Conservation (phyloP, 92 coral and sea anemone genomes). For the Phymanthus crucifer region DNA sequence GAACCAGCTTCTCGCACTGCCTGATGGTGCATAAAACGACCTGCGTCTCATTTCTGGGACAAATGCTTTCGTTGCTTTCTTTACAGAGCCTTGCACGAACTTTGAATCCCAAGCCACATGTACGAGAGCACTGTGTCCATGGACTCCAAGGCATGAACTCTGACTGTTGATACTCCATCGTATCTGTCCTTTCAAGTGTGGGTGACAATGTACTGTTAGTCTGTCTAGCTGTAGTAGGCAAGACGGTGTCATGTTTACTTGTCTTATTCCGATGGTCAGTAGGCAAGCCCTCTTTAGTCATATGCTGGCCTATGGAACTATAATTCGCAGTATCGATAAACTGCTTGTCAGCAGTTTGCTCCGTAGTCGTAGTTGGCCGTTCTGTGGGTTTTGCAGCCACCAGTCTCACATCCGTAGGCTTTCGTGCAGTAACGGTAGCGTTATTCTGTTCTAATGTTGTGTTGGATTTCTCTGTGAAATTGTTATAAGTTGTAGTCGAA, state of each 20-base stretch:
- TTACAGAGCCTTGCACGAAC: slow-evolving; percentile 74
- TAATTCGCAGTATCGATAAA: background rate
- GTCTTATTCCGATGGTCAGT: background rate
- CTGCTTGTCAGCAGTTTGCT: background rate
- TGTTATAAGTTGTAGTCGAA: too few relatives aligned
- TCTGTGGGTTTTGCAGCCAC: background rate
- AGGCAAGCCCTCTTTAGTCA: background rate
- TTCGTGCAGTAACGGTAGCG: background rate
- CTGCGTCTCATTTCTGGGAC: slow-evolving; percentile 53
- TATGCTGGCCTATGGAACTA: background rate
- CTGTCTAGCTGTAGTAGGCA: background rate
- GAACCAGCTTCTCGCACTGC: slow-evolving; percentile 53
- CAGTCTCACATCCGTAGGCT: background rate
- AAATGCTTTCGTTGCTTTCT: slow-evolving; percentile 22
- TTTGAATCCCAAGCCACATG: slow-evolving; percentile 85
- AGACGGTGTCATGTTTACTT: background rate
- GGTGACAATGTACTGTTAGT: background rate
- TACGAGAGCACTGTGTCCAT: slow-evolving; percentile 83
- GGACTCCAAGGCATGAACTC: slow-evolving; percentile 57
- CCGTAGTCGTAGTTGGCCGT: background rate
- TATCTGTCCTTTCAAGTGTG: background rate
- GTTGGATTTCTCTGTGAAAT: background rate
- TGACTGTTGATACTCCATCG: background rate
- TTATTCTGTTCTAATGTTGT: background rate
- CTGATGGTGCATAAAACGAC: slow-evolving; percentile 48